Conservation (phyloP, 2,797 vertebrate genomes). For the Pseudochromis fuscus region DNA sequence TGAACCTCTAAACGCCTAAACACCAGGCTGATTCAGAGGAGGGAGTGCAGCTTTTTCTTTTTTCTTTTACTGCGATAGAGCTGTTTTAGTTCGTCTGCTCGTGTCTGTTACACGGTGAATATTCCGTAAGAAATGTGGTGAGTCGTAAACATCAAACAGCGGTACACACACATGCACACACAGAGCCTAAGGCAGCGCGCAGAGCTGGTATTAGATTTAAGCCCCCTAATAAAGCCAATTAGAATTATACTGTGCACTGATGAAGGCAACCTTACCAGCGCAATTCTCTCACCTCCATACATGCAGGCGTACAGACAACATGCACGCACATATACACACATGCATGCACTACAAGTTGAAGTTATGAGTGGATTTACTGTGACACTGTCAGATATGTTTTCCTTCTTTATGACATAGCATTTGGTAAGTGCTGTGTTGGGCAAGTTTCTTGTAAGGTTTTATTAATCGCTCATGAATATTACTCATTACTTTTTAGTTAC, state of each 20-base stretch:
- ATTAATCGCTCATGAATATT: background rate
- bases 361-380: background rate
- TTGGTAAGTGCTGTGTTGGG: background rate
- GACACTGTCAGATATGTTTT: background rate
- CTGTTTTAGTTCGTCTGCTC: slow-evolving; percentile 40
- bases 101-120: slow-evolving; percentile 58
- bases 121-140: slow-evolving; percentile 44
- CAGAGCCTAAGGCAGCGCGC: slow-evolving; percentile 57
- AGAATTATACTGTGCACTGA: slow-evolving; percentile 70
- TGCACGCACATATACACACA: background rate
- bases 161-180: slow-evolving; percentile 24
- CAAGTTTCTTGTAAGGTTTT: background rate
- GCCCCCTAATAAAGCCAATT: slow-evolving; percentile 81
- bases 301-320: slow-evolving; percentile 11
- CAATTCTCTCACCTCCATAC: slow-evolving; percentile 45
- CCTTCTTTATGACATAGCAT: background rate
- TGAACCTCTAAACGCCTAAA: slow-evolving; percentile 58
- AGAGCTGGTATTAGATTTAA: slow-evolving; percentile 77
- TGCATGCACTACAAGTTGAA: background rate
- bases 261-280: slow-evolving; percentile 62
- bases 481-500: background rate
- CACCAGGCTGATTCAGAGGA: slow-evolving; percentile 17
- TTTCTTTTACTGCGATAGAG: slow-evolving; percentile 28
- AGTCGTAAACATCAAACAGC: slow-evolving; percentile 59
- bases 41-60: background rate